Base-by-base conservation (phyloP, 2,888 invertebrate genomes). In the Epinotia demarniana region DNA sequence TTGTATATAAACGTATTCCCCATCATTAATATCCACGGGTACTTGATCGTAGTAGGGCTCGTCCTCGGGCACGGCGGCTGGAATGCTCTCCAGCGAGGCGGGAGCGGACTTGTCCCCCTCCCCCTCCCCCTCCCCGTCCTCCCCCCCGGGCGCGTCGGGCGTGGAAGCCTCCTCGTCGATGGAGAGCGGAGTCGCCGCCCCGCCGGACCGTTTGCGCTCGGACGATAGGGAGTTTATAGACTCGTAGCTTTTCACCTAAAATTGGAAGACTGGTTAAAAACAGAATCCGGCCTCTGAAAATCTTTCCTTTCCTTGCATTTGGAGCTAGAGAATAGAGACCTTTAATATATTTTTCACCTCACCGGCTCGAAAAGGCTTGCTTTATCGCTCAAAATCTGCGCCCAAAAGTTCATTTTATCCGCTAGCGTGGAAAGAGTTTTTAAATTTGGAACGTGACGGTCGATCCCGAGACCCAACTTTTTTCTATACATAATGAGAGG, bases 1-100 rank as follows among this genome's bases (percentile, higher is more conserved):
- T 92, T 96, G 96, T 77, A 97, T 96, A 83, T 96, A 96, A 79
- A 97, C 96, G 86, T 97, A 97, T 93, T 97, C 97, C 72, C 96
- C 96, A 80, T 96, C 96, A 79, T 94, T 94, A 66, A 95, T 94
- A 79, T 96, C 96, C 66, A 95, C 92, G 0, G 96, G 96, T 67
- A 96, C 96, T 85, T 96, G 96, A 83, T 96, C 96, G 82, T 96
- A 96, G 82, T 96, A 96, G 0, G 96, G 96, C 83, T 96, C 96
- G 80, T 96, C 95, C 74, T 94, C 94, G 1, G 90, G 86, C 53
- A 83, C 88, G 16, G 82, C 84, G 0, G 90, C 89, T 2, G 93
- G 92, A 68, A 92, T 88, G 79, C 92, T 93, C 78, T 93, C 94
- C 16, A 93, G 79, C 0, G 93, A 94, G 63, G 88, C 85, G 0